These are phyloP conservation scores for Distichodus sexfasciatus DNA, from an alignment of 2,797 vertebrate genomes.

Conservation along the genomic window DNA sequence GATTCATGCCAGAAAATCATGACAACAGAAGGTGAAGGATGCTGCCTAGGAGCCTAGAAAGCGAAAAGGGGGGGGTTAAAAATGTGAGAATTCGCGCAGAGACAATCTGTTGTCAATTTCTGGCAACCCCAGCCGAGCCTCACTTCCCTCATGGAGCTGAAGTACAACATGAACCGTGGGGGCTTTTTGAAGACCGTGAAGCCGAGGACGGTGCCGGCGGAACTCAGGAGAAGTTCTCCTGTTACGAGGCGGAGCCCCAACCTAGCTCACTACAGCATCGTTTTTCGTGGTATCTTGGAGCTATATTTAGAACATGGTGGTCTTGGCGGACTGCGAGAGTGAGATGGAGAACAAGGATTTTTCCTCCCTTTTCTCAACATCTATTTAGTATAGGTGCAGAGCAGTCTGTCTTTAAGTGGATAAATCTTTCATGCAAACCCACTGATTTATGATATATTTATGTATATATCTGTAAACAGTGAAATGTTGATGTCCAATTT, in stretches of 20 bases:
- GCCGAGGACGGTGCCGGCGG: constrained; percentile 79
- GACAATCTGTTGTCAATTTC: constrained; percentile 85
- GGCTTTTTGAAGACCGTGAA: constrained; percentile 75
- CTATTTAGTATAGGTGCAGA: not conserved
- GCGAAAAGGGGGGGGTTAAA: not conserved
- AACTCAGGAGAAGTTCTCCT: constrained; percentile 71
- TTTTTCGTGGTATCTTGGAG: constrained; percentile 64
- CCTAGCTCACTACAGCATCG: constrained; percentile 73
- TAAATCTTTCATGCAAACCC: not conserved
- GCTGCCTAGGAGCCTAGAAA: not conserved
- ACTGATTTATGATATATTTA: not conserved
- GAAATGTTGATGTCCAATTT: too few relatives aligned
- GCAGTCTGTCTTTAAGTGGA: not conserved
- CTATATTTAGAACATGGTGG: constrained; percentile 68
- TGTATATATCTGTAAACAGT: too few relatives aligned
- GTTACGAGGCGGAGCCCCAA: constrained; percentile 67
- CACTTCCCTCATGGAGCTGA: constrained; percentile 81
- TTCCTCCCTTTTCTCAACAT: not conserved
- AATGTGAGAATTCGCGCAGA: constrained; percentile 45
- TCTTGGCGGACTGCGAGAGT: not conserved
- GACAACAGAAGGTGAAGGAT: not conserved
- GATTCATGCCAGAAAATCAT: too few relatives aligned
- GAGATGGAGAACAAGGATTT: not conserved
- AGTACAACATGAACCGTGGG: constrained; percentile 81
- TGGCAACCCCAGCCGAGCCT: constrained; percentile 75